Base-by-base conservation (phyloP, 2,888 invertebrate genomes). In the Drosophila sordidula region DNA sequence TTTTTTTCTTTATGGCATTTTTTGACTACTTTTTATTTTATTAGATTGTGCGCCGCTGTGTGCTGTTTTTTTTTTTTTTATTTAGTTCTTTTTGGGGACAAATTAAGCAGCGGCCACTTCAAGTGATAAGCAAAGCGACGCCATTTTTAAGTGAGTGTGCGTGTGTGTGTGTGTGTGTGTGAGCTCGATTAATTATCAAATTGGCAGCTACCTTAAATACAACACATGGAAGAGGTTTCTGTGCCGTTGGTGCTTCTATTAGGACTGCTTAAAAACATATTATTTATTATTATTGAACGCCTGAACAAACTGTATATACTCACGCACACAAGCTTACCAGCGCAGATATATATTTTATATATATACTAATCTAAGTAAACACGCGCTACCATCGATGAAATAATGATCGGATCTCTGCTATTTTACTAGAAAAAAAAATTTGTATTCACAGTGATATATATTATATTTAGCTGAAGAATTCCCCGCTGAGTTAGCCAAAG, bases 81-180 rank as follows among this genome's bases (percentile, higher is more conserved):
- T 50, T 49, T 49, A 45, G 54, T 46, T 38, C 46, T 46, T 41
- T 55, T 45, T 56, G 58, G 61, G 55, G 64, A 64, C 68, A 75
- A 75, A 73, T 52, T 73, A 73, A 87, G 73, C 77, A 62, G 61
- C 52, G 73, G 50, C 58, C 83, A 87, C 88, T 83, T 83, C 32
- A 74, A 76, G 73, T 79, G 82, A 83, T 83, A 83, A 83, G 83
- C 72, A 78, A 68, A 50, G 68, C 70, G 86, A 61, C 78, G 84
- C 89, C 89, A 83, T 75, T 83, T 83, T 69, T 39, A 25, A 2
- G 18, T 39, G 14, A n/a, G 8, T 14, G 3, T 44, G 41, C 36
- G 29, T 38, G 29, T 47, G 34, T 46, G 55, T 49, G 42, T 57
- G 32, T 67, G 57, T 70, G 65, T 54, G 51, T 46, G 51, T 58